Base-by-base conservation (phyloP, 2,888 invertebrate species). In the Graphium colonna region DNA sequence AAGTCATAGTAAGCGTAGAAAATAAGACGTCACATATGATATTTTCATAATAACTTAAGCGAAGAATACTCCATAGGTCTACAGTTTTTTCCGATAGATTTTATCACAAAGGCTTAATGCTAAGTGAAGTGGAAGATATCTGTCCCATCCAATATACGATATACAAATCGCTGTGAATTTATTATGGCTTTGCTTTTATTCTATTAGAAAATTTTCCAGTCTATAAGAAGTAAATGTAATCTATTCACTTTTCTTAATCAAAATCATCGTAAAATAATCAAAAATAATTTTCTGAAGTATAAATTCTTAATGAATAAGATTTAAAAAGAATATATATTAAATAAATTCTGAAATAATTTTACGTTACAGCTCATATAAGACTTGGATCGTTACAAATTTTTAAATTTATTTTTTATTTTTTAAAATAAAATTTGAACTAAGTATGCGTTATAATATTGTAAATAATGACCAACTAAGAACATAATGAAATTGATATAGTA, bases 81-180 rank as follows among this genome's bases (percentile, higher is more conserved):
- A 36, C 21, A 52, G 46, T 21, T 52, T 52, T 46, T 47, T n/a
- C 47, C 47, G 21, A 52, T 52, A 52, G 52, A 52, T 52, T 52
- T 47, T 52, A 52, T 52, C 52, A 33, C 36, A 31, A 46, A 36
- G 47, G 47, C 41, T 46, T 41, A 41, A 42, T 42, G 47, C 15
- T 42, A 41, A 47, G 46, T 36, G 47, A 38, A 52, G 41, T 52
- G 42, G 52, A 52, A 52, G 41, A 52, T 47, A 47, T 41, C 33
- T 42, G 33, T 46, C 41, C 21, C 36, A 42, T 52, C 38, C 31
- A 17, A 43, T 21, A 12, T n/a, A n/a, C 43, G 26, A 15, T 21
- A 43, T 39, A 9, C 33, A n/a, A 33, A 33, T 33, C 33, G 33
- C 9, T 33, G n/a, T 33, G 33, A 33, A 33, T 33, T 10, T 33